A percentile compares a stretch with the other conserved stretches of the same genome.
phyloP scores from a whole-genome alignment of 2,113 vertebrate species.

The Tetraodon nigroviridis region DNA sequence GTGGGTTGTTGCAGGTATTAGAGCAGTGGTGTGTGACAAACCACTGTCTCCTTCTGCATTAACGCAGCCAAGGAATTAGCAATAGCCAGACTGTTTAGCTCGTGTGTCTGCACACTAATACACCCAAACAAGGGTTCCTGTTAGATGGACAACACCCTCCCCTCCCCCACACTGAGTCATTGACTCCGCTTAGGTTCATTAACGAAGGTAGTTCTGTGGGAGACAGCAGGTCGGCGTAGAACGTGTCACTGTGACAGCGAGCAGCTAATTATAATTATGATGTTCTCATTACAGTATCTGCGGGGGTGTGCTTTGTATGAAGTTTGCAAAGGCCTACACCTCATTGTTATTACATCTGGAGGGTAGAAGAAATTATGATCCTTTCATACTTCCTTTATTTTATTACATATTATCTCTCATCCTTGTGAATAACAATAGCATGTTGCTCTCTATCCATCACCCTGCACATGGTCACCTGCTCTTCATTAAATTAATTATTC shows the following conservation, averaged over 20 bases:
- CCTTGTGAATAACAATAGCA: constrained; percentile 76
- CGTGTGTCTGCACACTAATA: constrained; percentile 48
- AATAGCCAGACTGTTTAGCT: constrained; percentile 47
- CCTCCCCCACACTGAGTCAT: constrained; percentile 56
- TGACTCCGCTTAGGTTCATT: constrained; percentile 67
- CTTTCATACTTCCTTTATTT: constrained; percentile 11
- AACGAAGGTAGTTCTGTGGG: constrained; percentile 57
- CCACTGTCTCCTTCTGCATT: constrained; percentile 45
- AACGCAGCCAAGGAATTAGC: constrained; percentile 57
- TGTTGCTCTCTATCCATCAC: constrained; percentile 68
- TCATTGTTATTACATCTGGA: constrained; percentile 8
- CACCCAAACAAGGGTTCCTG: constrained; percentile 55
- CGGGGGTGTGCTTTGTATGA: neutral
- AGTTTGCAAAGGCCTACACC: neutral
- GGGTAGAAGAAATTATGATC: constrained; percentile 5
- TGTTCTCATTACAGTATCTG: constrained; percentile 48
- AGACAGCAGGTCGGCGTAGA: constrained; percentile 53
- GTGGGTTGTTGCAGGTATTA: constrained; percentile 59
- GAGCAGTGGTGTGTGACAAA: constrained; percentile 51
- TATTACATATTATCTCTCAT: constrained; percentile 6
- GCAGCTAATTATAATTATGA: constrained; percentile 58
- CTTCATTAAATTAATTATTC: constrained; percentile 92
- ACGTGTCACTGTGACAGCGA: constrained; percentile 45
- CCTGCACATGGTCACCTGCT: constrained; percentile 76
- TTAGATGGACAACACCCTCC: constrained; percentile 53